phyloP scores from a whole-genome alignment of 2,113 vertebrate genomes.

The Narcine bancroftii region DNA sequence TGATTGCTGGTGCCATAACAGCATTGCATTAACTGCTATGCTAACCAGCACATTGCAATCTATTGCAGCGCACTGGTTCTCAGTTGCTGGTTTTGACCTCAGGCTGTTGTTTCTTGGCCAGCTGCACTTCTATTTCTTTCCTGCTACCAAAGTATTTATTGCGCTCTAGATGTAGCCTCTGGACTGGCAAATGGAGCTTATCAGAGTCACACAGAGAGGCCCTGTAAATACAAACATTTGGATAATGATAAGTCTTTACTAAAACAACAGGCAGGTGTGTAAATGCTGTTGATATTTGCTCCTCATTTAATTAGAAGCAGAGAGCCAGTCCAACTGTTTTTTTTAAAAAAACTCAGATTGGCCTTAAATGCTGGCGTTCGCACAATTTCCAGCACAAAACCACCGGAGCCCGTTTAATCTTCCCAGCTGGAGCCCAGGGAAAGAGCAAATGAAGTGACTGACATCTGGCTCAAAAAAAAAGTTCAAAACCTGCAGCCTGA shows the following conservation, averaged over 20 bases:
- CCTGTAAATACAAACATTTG: slow-evolving; percentile 14
- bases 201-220: background rate
- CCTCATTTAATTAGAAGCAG: background rate
- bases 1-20: no score
- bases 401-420: background rate
- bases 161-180: background rate
- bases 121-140: slow-evolving; percentile 1
- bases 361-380: background rate
- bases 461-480: background rate
- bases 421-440: background rate
- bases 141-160: background rate
- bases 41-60: no score
- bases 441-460: background rate
- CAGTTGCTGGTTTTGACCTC: background rate
- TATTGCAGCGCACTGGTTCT: no score
- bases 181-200: background rate
- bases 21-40: no score
- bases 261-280: background rate
- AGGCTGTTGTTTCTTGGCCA: background rate
- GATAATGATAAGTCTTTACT: background rate
- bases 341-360: no score
- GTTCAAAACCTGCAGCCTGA: no score
- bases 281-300: background rate
- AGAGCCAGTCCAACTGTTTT: background rate
- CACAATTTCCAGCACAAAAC: background rate